Evolutionary conservation across 2,888 invertebrate genomes (phyloP).

Genomic region (Thelaira solivaga): DNA sequence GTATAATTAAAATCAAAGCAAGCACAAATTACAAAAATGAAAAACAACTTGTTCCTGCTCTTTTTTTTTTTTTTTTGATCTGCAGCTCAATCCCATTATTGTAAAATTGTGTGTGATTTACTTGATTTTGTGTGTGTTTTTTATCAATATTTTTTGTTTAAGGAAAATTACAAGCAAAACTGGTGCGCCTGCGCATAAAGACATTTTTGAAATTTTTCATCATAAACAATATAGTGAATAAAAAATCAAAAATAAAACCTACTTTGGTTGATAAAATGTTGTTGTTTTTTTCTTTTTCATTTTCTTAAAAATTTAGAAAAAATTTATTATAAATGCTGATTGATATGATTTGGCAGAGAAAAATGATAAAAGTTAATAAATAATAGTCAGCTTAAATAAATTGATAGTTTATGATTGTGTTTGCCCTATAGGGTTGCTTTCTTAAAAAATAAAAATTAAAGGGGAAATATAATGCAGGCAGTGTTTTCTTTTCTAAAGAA

Average conservation of each 20-base stretch:
- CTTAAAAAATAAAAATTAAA: too few species aligned
- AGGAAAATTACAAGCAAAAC: conserved; percentile 18
- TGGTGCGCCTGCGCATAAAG: conserved; percentile 51
- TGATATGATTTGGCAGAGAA: conserved; percentile 2
- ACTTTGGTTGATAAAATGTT: conserved; percentile 23
- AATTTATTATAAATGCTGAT: conserved; percentile 10
- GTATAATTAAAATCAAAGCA: conserved; percentile 52
- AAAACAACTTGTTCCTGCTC: conserved; percentile 41
- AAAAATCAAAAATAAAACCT: neutral
- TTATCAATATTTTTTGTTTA: too few species aligned
- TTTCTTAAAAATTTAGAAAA: conserved; percentile 11
- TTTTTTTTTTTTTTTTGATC: neutral
- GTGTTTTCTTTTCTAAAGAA: too few species aligned
- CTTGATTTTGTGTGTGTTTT: neutral
- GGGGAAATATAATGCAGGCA: too few species aligned
- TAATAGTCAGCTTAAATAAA: neutral
- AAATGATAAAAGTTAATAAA: neutral
- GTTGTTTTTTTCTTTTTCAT: neutral
- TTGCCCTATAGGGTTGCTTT: too few species aligned
- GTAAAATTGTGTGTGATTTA: conserved; percentile 3
- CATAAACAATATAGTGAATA: conserved; percentile 4
- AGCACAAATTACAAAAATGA: too few species aligned
- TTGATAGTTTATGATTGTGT: neutral
- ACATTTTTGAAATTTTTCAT: conserved; percentile 46
- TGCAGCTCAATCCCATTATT: conserved; percentile 11